Conservation (phyloP, 2,113 vertebrate species). For the Petrocephalus zakoni region DNA sequence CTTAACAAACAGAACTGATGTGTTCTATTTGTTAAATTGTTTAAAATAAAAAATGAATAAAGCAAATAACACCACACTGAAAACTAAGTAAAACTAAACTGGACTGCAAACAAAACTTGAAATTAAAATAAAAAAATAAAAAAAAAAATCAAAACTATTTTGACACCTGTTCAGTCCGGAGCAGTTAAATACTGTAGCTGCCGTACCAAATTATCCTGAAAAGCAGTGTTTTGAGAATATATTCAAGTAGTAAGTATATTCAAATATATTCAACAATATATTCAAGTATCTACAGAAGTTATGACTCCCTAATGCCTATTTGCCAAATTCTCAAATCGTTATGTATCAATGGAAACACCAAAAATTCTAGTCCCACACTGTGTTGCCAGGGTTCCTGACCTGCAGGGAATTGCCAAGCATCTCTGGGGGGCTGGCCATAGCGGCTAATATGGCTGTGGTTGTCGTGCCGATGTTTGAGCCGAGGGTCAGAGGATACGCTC, state of each 20-base stretch:
- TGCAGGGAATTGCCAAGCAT: slow-evolving; percentile 77
- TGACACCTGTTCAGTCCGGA: background rate
- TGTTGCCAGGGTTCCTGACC: slow-evolving; percentile 56
- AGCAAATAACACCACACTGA: background rate
- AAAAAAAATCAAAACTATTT: background rate
- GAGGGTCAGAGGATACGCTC: slow-evolving; percentile 87
- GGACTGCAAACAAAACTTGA: background rate
- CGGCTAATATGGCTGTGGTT: slow-evolving; percentile 90
- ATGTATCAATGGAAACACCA: background rate
- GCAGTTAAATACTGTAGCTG: background rate
- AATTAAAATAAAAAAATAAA: background rate
- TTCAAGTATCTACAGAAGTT: background rate
- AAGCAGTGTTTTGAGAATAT: too few relatives aligned
- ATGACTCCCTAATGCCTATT: background rate
- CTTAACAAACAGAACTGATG: background rate
- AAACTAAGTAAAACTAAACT: background rate
- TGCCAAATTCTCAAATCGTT: background rate
- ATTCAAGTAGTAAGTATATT: too few relatives aligned
- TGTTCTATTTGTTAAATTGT: background rate
- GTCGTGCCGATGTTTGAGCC: slow-evolving; percentile 96
- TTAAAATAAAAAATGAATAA: background rate
- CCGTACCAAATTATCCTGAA: background rate
- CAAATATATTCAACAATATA: too few relatives aligned
- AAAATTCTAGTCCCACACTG: background rate
- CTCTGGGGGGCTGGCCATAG: slow-evolving; percentile 81